phyloP scores from a whole-genome alignment of 2,113 vertebrate species.

The Psittacara wagleri region DNA sequence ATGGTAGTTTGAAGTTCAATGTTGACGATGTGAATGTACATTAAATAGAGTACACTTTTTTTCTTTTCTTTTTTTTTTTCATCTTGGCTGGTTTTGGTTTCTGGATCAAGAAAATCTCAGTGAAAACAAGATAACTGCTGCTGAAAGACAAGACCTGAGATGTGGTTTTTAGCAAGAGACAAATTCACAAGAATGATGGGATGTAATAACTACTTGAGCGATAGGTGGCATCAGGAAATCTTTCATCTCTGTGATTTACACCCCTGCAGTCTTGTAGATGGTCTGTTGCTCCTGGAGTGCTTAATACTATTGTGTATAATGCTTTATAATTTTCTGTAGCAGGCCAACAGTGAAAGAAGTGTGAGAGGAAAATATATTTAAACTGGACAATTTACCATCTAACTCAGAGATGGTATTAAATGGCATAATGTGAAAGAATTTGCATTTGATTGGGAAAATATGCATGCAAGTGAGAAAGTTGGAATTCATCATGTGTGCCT shows the following conservation, averaged over 20 bases:
- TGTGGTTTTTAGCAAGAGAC: not conserved
- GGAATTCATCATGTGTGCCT: not conserved
- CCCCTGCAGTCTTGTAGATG: not conserved
- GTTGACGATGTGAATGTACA: not conserved
- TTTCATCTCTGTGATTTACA: not conserved
- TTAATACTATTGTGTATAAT: not conserved
- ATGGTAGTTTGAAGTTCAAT: not conserved
- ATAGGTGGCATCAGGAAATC: not conserved
- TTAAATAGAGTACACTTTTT: not conserved
- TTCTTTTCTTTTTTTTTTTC: not conserved
- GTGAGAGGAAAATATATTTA: not conserved
- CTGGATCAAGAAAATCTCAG: not conserved
- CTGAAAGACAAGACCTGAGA: not conserved
- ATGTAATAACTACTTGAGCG: not conserved
- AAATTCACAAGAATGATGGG: not conserved
- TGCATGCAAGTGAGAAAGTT: not conserved
- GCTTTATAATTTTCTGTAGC: not conserved
- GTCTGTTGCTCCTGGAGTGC: not conserved
- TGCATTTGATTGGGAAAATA: slow-evolving; percentile 8
- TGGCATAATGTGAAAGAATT: not conserved
- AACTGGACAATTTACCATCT: not conserved
- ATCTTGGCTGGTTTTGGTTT: not conserved
- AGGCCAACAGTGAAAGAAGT: not conserved
- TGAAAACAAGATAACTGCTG: not conserved
- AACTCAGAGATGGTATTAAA: not conserved